These are phyloP conservation scores for Corythornis cristatus DNA, from an alignment of 2,113 vertebrate species.

Conservation along the genomic window DNA sequence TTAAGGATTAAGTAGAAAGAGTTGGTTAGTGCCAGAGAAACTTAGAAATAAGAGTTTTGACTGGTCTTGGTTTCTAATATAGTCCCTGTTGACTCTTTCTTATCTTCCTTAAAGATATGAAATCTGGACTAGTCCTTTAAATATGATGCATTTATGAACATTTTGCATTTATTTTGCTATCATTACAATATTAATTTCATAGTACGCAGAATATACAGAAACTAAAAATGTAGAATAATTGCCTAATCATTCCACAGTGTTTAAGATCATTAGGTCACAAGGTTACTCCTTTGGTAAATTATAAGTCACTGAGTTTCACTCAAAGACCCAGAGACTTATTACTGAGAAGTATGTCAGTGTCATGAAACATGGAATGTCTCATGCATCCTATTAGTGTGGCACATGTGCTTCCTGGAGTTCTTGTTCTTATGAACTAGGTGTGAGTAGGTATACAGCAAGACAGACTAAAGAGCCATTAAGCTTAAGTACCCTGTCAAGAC, in stretches of 20 bases:
- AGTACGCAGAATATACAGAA: background rate
- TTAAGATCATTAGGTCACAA: background rate
- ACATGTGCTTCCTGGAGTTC: rapidly evolving
- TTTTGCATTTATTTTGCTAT: background rate
- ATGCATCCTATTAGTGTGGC: background rate
- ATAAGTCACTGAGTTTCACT: background rate
- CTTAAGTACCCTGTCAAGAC: rapidly evolving
- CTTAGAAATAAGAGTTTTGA: background rate
- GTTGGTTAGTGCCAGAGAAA: rapidly evolving
- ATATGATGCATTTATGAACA: background rate
- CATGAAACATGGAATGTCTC: background rate
- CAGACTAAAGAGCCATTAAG: background rate
- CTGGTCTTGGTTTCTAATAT: background rate
- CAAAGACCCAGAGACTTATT: background rate
- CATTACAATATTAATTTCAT: background rate
- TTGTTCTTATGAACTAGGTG: background rate
- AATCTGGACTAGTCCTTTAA: background rate
- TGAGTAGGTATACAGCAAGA: background rate
- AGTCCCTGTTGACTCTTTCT: background rate
- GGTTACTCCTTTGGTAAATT: background rate
- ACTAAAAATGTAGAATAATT: background rate
- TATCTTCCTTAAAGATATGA: background rate
- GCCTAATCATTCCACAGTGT: background rate
- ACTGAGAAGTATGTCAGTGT: rapidly evolving
- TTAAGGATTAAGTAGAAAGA: background rate